Percentiles rank a stretch among this genome's conserved stretches.
Conservation (phyloP, 2,113 vertebrate genomes). For the Jacana jacana region DNA sequence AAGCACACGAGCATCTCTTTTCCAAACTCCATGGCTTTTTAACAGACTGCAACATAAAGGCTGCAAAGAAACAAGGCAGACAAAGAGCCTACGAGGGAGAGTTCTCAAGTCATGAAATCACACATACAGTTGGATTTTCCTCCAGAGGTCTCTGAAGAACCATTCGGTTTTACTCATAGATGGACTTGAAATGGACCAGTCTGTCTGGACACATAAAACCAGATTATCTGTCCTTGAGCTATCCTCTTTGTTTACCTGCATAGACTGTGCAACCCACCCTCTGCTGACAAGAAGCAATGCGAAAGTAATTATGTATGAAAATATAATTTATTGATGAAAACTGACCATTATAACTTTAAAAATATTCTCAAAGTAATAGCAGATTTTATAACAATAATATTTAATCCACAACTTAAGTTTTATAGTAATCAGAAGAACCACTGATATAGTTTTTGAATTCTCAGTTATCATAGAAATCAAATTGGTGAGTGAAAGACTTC, state of each 20-base stretch:
- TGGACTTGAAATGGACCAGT: not conserved
- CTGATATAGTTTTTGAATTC: not conserved
- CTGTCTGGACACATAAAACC: not conserved
- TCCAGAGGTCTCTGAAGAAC: not conserved
- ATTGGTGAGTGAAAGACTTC: not conserved
- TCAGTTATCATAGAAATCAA: not conserved
- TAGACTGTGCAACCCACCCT: not conserved
- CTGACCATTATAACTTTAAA: not conserved
- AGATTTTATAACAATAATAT: not conserved
- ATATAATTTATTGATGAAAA: not conserved
- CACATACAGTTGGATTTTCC: rapidly evolving
- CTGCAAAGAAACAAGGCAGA: not conserved
- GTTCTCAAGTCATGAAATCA: not conserved
- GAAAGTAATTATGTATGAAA: not conserved
- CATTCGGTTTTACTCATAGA: not conserved
- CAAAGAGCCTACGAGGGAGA: not conserved
- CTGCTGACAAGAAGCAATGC: not conserved
- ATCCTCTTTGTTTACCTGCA: not conserved
- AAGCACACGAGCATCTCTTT: not conserved
- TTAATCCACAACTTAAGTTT: not conserved
- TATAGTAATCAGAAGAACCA: not conserved
- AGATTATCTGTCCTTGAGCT: not conserved
- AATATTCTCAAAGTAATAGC: not conserved
- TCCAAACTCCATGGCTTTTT: not conserved
- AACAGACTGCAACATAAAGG: not conserved